These are phyloP conservation scores for Spheniscus humboldti DNA, from an alignment of 2,797 vertebrate species.

Conservation along the genomic window DNA sequence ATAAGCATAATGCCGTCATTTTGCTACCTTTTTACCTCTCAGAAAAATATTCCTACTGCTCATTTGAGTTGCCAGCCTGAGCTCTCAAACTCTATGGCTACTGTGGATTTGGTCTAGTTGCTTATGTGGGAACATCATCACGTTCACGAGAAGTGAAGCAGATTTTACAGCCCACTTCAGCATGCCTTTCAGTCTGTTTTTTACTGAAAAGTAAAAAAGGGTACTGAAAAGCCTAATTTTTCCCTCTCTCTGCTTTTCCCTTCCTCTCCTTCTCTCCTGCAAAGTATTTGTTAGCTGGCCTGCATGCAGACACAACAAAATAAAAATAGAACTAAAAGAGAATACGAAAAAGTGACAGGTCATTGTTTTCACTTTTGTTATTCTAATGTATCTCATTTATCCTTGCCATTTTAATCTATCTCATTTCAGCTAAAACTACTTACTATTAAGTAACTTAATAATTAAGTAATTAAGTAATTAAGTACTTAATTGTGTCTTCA, in stretches of 20 bases:
- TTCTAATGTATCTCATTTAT: background rate
- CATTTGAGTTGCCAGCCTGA: background rate
- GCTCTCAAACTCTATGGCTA: background rate
- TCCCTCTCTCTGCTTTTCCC: fast-evolving
- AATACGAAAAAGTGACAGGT: background rate
- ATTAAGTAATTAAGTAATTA: too few relatives aligned
- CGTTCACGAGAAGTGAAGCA: fast-evolving
- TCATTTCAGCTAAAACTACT: background rate
- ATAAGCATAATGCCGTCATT: background rate
- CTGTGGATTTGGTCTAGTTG: background rate
- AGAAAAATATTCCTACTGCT: background rate
- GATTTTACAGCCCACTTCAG: background rate
- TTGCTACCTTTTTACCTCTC: background rate
- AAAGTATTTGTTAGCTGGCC: background rate
- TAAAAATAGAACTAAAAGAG: background rate
- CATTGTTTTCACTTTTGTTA: background rate
- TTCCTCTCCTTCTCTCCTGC: background rate
- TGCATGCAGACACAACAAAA: background rate
- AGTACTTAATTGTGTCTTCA: background rate
- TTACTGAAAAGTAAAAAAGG: background rate
- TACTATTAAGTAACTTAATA: background rate
- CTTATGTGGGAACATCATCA: fast-evolving
- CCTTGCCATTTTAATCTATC: background rate
- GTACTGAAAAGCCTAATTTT: background rate
- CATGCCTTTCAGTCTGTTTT: background rate